Base-by-base conservation (phyloP, 2,797 vertebrate genomes). In the Acanthiza pusilla region DNA sequence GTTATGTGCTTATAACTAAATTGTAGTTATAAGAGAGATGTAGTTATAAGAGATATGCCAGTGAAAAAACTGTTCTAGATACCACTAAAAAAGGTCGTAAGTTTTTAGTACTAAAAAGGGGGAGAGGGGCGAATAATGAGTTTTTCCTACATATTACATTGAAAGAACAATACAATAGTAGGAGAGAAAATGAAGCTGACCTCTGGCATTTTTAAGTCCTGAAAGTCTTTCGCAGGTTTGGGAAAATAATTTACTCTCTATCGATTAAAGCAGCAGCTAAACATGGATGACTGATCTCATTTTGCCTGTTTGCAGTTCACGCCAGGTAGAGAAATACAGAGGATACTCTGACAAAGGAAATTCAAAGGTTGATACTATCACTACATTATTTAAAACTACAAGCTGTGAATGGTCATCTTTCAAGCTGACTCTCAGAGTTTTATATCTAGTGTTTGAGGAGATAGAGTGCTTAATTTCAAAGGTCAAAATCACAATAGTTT, bases 181-280 rank as follows among this genome's bases (percentile, higher is more conserved):
- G 51, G 62, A 57, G 22, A 89, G 61, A 95, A 95, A 96, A 93
- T 74, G 47, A 88, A 95, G 25, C 34, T 77, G 75, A 93, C 65
- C 66, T 87, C 61, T 61, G 57, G 93, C 25, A 89, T 85, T 94
- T 91, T 84, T 78, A 80, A 83, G 54, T 66, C 43, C 42, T 77
- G 65, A 57, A 92, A 89, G 42, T 45, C 32, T 95, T 85, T 91
- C 5, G 1, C 63, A 47, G 50, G 29, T 94, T 78, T 87, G 53
- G 45, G 47, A 89, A 94, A 92, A 91, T 84, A 94, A 89, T 92
- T 93, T 95, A 87, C 84, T 92, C 70, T 93, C 34, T 85, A 92
- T 94, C 3, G 43, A 95, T 94, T 96, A 92, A 89, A 94, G 53
- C 47, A 77, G 78, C 17, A 80, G 91, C 92, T 93, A 92, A 95